A percentile compares a stretch with the other conserved stretches of the same genome.
Conservation (phyloP, 1,140 invertebrate genomes). For the Drosophila teissieri region DNA sequence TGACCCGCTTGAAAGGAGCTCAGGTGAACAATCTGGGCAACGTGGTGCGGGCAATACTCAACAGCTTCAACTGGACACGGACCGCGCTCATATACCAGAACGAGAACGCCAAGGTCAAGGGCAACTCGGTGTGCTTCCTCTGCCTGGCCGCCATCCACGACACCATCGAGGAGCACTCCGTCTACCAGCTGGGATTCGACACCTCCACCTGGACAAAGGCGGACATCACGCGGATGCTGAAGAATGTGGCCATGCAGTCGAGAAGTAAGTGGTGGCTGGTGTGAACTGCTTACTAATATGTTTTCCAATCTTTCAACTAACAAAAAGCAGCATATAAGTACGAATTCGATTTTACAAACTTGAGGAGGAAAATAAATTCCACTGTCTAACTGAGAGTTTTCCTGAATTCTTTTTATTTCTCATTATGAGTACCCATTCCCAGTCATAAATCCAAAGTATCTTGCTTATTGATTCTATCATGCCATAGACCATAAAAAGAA, state of each 20-base stretch:
- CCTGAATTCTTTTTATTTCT: no score
- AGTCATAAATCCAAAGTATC: no score
- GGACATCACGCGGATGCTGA: slow-evolving; percentile 88
- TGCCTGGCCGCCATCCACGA: slow-evolving; percentile 88
- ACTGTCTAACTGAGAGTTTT: no score
- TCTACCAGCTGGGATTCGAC: slow-evolving; percentile 88
- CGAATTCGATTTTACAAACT: no score
- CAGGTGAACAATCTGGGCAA: slow-evolving; percentile 89
- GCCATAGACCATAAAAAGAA: no score
- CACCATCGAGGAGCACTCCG: slow-evolving; percentile 83
- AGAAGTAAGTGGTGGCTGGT: slow-evolving; percentile 89
- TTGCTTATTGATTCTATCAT: no score
- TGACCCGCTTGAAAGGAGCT: slow-evolving; percentile 94
- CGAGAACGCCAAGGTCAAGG: slow-evolving; percentile 86
- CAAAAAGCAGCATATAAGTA: no score
- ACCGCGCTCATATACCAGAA: slow-evolving; percentile 89
- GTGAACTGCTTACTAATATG: no score
- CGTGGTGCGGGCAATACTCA: slow-evolving; percentile 89
- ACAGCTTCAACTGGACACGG: slow-evolving; percentile 89
- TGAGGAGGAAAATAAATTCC: no score
- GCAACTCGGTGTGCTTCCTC: slow-evolving; percentile 90
- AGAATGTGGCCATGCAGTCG: slow-evolving; percentile 88
- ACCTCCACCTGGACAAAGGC: slow-evolving; percentile 73
- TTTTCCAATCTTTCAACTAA: no score
- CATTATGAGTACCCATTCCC: no score